These are phyloP conservation scores for Coelinius sp. DNA, from an alignment of 2,888 invertebrate species.

Conservation along the genomic window DNA sequence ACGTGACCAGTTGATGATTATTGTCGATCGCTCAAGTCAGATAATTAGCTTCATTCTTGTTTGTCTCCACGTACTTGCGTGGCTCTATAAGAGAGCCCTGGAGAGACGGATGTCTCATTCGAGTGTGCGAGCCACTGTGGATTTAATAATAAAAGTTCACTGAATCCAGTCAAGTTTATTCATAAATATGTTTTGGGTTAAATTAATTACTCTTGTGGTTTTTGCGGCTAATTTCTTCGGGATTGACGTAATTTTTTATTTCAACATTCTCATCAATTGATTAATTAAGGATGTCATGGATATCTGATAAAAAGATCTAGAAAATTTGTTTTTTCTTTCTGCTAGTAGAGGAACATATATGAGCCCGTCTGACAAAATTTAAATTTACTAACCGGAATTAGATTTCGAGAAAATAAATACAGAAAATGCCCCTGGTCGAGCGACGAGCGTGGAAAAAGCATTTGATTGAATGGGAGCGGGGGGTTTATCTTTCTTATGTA, in stretches of 20 bases:
- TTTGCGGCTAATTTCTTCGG: neutral
- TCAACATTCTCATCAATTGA: no score
- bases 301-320: no score
- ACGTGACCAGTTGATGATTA: neutral
- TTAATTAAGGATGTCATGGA: no score
- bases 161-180: neutral
- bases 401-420: no score
- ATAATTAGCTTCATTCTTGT: slow-evolving; percentile 14
- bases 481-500: no score
- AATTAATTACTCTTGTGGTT: neutral
- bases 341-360: no score
- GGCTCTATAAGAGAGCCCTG: neutral
- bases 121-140: neutral
- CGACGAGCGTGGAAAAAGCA: no score
- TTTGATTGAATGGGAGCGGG: no score
- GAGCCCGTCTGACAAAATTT: no score
- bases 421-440: no score
- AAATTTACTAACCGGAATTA: no score
- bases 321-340: no score
- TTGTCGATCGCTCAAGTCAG: neutral
- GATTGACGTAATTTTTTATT: neutral
- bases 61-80: neutral
- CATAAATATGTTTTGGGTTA: neutral
- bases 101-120: neutral
- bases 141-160: neutral